Evolutionary conservation across 2,888 invertebrate species (phyloP).

Genomic region (Erebia aethiops): DNA sequence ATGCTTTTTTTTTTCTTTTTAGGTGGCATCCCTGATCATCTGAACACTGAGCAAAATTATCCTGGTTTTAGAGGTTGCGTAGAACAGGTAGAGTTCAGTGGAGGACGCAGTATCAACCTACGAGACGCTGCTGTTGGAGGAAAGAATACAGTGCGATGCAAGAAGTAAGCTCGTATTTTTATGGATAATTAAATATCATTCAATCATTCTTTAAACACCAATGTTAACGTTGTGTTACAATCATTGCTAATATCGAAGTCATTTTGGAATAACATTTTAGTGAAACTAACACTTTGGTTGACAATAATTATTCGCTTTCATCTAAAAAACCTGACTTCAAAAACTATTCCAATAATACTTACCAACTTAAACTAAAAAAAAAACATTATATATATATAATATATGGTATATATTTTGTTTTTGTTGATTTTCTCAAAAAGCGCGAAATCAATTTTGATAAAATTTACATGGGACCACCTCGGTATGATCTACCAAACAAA

Average conservation of each 20-base stretch:
- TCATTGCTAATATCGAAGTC: neutral
- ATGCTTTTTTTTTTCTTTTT: neutral
- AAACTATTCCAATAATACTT: too few relatives aligned
- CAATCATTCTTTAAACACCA: neutral
- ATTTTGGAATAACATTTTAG: neutral
- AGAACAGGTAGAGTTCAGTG: slow-evolving; percentile 90
- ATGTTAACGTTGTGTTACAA: neutral
- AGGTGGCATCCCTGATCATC: slow-evolving; percentile 90
- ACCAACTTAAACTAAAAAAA: too few relatives aligned
- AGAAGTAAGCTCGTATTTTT: slow-evolving; percentile 84
- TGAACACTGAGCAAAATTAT: slow-evolving; percentile 85
- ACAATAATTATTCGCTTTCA: too few relatives aligned
- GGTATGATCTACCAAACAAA: too few relatives aligned
- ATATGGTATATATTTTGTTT: too few relatives aligned
- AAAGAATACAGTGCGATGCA: slow-evolving; percentile 91
- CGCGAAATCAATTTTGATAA: too few relatives aligned
- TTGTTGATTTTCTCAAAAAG: too few relatives aligned
- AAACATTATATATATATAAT: too few relatives aligned
- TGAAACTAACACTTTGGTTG: too few relatives aligned
- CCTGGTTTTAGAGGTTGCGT: slow-evolving; percentile 93
- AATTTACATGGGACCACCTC: too few relatives aligned
- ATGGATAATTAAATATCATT: neutral
- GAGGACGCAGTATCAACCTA: slow-evolving; percentile 84
- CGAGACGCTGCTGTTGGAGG: slow-evolving; percentile 89
- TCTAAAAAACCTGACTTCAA: too few relatives aligned